phyloP scores from a whole-genome alignment of 2,113 vertebrate species.

The Nothoprocta pentlandii region DNA sequence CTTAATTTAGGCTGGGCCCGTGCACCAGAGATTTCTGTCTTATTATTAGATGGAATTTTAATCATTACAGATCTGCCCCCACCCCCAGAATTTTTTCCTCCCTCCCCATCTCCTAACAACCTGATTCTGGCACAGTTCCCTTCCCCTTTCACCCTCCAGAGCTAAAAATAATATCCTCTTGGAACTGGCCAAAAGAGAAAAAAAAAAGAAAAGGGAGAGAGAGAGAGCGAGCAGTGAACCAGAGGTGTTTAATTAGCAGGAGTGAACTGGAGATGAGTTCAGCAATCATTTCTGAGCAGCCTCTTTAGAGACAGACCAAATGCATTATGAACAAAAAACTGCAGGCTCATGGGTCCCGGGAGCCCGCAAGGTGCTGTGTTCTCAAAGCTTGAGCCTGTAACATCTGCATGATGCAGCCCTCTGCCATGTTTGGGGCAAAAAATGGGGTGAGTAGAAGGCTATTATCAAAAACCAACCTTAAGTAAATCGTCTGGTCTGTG shows the following conservation, averaged over 20 bases:
- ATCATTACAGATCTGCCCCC: constrained; percentile 46
- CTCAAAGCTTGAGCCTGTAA: neutral
- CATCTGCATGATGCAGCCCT: neutral
- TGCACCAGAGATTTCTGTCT: constrained; percentile 35
- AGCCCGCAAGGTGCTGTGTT: neutral
- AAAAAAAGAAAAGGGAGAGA: fast-evolving
- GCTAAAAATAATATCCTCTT: constrained; percentile 81
- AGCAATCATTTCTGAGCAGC: constrained; percentile 64
- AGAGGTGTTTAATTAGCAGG: constrained; percentile 79
- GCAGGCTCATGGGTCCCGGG: neutral
- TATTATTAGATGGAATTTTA: constrained; percentile 70
- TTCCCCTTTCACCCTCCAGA: constrained; percentile 76
- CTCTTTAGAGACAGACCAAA: constrained; percentile 60
- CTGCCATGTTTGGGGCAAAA: neutral
- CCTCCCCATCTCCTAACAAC: constrained; percentile 70
- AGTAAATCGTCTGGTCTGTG: neutral
- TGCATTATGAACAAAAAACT: neutral
- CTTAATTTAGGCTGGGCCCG: constrained; percentile 39
- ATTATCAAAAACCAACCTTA: neutral
- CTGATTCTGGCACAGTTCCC: constrained; percentile 76
- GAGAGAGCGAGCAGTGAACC: neutral
- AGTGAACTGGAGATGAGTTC: constrained; percentile 67
- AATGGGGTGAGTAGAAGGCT: neutral
- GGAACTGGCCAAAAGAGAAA: constrained; percentile 59
- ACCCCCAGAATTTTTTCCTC: constrained; percentile 60